Evolutionary conservation across 2,113 vertebrate genomes (phyloP).

Genomic region (Semicossyphus pulcher): DNA sequence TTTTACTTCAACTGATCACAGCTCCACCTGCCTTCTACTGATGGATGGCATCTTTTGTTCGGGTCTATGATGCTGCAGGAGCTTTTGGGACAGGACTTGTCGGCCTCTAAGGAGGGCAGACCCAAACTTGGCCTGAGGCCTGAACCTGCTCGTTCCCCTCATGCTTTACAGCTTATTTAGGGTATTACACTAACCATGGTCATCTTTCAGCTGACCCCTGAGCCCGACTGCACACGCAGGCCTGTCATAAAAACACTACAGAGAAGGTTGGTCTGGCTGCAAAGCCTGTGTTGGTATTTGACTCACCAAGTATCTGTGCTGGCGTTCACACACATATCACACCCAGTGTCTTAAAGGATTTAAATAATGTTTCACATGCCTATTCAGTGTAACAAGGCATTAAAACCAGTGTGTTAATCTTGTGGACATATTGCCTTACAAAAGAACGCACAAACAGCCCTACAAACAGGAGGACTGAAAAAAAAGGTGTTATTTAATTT

Average conservation of each 20-base stretch:
- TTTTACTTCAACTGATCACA: slow-evolving; percentile 49
- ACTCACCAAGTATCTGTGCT: slow-evolving; percentile 31
- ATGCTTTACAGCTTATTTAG: slow-evolving; percentile 55
- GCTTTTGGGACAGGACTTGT: slow-evolving; percentile 25
- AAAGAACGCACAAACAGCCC: not conserved
- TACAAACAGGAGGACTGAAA: not conserved
- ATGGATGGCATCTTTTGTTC: slow-evolving; percentile 57
- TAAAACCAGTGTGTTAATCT: not conserved
- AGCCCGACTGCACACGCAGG: slow-evolving; percentile 7
- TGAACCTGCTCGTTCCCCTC: slow-evolving; percentile 12
- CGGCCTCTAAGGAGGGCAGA: not conserved
- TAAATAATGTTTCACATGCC: slow-evolving; percentile 24
- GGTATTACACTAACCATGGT: slow-evolving; percentile 59
- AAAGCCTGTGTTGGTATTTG: slow-evolving; percentile 44
- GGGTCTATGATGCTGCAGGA: slow-evolving; percentile 12
- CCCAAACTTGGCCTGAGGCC: slow-evolving; percentile 18
- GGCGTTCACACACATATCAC: slow-evolving; percentile 12
- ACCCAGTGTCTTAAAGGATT: slow-evolving; percentile 1
- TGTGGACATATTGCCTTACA: not conserved
- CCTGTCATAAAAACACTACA: slow-evolving; percentile 39
- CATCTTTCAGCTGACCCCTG: slow-evolving; percentile 56
- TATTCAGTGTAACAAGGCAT: slow-evolving; percentile 22
- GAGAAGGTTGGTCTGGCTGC: slow-evolving; percentile 30
- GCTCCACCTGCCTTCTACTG: slow-evolving; percentile 60
- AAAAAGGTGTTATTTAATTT: no score